phyloP scores from a whole-genome alignment of 1,140 invertebrate species.

The Metopolophium dirhodum region DNA sequence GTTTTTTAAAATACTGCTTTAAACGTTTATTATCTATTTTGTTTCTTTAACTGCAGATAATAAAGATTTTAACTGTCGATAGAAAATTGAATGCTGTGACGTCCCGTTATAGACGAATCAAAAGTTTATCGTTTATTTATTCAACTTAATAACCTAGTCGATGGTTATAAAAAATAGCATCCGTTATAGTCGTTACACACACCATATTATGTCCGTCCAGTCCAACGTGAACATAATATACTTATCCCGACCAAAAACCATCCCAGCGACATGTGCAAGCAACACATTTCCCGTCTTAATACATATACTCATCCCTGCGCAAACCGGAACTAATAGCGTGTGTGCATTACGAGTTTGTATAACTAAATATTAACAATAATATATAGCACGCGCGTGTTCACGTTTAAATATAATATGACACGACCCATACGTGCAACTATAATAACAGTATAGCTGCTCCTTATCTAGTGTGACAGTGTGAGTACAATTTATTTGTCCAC shows the following conservation, averaged over 20 bases:
- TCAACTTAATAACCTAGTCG: not conserved
- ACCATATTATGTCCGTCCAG: not conserved
- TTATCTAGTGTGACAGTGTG: not conserved
- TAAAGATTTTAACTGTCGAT: not conserved
- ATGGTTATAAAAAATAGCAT: not conserved
- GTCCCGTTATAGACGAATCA: not conserved
- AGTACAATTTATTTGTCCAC: not conserved
- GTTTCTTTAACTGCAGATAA: not conserved
- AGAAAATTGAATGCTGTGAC: not conserved
- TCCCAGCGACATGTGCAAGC: not conserved
- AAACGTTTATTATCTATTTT: not conserved
- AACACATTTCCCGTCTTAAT: not conserved
- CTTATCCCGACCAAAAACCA: not conserved
- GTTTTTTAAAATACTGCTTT: not conserved
- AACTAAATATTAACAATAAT: not conserved
- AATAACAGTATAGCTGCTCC: not conserved
- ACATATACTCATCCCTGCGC: not conserved
- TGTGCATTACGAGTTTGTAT: not conserved
- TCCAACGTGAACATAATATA: not conserved
- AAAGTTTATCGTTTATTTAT: conserved; percentile 1
- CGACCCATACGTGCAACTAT: not conserved
- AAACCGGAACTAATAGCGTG: not conserved
- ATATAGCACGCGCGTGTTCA: not conserved
- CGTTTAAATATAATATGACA: not conserved
- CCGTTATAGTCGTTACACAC: not conserved